Conservation (phyloP, 2,888 invertebrate genomes). For the Epinotia bilunana region DNA sequence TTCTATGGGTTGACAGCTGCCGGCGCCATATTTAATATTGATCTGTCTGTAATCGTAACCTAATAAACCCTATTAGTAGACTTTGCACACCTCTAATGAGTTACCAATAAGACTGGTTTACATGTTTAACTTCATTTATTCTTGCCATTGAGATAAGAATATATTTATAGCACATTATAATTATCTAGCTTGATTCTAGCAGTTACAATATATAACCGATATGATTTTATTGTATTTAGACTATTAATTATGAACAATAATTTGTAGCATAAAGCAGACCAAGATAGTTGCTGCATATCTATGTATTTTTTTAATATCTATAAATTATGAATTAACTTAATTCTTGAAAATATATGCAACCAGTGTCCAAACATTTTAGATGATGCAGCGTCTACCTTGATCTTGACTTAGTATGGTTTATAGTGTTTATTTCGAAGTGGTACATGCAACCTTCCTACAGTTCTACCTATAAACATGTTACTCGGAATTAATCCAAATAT, state of each 20-base stretch:
- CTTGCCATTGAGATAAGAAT: slow-evolving; percentile 13
- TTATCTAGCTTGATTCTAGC: slow-evolving; percentile 15
- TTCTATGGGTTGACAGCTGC: no score
- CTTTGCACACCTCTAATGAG: background rate
- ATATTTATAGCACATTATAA: slow-evolving; percentile 13
- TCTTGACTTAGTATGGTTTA: background rate
- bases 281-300: background rate
- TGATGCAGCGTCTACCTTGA: background rate
- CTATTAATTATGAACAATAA: slow-evolving; percentile 9
- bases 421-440: background rate
- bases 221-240: slow-evolving; percentile 4
- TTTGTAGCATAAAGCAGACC: slow-evolving; percentile 18
- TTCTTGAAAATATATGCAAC: no score
- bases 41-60: no score
- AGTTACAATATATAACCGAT: slow-evolving; percentile 7
- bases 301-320: background rate
- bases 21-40: no score
- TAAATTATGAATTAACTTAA: no score
- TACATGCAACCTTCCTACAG: no score
- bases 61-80: background rate
- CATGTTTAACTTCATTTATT: background rate
- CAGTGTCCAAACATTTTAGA: background rate
- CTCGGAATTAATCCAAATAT: no score
- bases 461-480: no score
- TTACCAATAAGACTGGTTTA: background rate